Evolutionary conservation across 2,113 vertebrate genomes (phyloP), one percentile per base, ranked within the genome.

Genomic region (Equus quagga): DNA sequence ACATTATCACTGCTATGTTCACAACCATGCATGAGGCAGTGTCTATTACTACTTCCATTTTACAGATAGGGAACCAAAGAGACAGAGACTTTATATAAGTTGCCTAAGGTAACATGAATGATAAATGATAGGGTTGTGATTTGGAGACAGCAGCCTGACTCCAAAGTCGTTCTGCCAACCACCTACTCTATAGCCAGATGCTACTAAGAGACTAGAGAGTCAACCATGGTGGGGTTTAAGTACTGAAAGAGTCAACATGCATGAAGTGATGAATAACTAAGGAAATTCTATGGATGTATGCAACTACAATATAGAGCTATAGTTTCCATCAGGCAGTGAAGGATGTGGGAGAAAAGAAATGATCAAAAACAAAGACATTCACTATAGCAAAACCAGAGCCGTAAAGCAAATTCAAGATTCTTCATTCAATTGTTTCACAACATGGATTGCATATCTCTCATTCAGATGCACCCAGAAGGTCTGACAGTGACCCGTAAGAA

Each of bases 391-490:
- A 85, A 81, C 65, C 17, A 85, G 41, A 92, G 15, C 69, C 54
- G 46, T 91, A 75, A 84, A 95, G 2, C 46, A 84, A 76, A 91
- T 65, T 76, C 21, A 75, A 70, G 13, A 58, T n/a, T 49, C 31
- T 83, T 67, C 58, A 56, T 58, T 60, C 87, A 93, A 64, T 95
- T 72, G 24, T 51, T 70, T 54, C 41, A 54, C 13, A n/a, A 54
- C 44, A n/a, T 36, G 18, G 23, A 56, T 44, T 80, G 54, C 73
- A 88, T 91, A 23, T 75, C 51, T 96, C 41, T 93, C 56, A 31
- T 76, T 82, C 21, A 96, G 46, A 96, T 73, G 87, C 26, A 86
- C 49, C 56, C 62, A 87, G 54, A 78, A 86, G 44, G 84, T 46
- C 56, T 79, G 64, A 49, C 72, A 64, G 51, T 49, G n/a, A 95